A percentile compares a stretch with the other conserved stretches of the same genome.
Conservation (phyloP, 2,888 invertebrate species). For the Gymnosoma rotundatum region DNA sequence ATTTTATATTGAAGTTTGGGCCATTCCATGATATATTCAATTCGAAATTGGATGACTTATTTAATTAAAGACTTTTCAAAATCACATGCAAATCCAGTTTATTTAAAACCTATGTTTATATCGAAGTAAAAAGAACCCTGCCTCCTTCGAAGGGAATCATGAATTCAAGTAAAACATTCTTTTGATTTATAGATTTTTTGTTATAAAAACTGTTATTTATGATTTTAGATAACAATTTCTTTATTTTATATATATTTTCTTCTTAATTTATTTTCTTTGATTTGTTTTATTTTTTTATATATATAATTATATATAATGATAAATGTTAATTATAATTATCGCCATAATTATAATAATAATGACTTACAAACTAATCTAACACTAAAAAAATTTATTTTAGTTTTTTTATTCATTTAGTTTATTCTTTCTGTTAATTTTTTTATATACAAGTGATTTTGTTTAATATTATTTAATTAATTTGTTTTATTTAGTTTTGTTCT, state of each 20-base stretch:
- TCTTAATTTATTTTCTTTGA: constrained; percentile 68
- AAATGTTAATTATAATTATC: constrained; percentile 65
- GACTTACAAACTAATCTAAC: constrained; percentile 80
- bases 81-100: no score
- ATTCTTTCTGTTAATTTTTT: constrained; percentile 67
- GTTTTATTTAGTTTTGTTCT: constrained; percentile 33
- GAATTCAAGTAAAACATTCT: constrained; percentile 48
- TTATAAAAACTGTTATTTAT: constrained; percentile 68
- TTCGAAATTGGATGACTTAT: no score
- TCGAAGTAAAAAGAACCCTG: background rate
- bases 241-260: constrained; percentile 68
- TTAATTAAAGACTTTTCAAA: no score
- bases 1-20: no score
- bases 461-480: constrained; percentile 44
- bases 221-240: constrained; percentile 73
- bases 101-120: background rate
- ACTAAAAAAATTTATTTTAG: constrained; percentile 74
- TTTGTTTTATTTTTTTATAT: constrained; percentile 68
- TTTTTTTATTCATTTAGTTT: constrained; percentile 57
- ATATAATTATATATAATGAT: constrained; percentile 71
- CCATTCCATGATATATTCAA: no score
- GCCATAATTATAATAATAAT: constrained; percentile 69
- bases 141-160: no score
- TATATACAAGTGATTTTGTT: constrained; percentile 48
- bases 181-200: constrained; percentile 57